These are phyloP conservation scores for Oplegnathus fasciatus DNA, from an alignment of 2,113 vertebrate species.

Conservation along the genomic window DNA sequence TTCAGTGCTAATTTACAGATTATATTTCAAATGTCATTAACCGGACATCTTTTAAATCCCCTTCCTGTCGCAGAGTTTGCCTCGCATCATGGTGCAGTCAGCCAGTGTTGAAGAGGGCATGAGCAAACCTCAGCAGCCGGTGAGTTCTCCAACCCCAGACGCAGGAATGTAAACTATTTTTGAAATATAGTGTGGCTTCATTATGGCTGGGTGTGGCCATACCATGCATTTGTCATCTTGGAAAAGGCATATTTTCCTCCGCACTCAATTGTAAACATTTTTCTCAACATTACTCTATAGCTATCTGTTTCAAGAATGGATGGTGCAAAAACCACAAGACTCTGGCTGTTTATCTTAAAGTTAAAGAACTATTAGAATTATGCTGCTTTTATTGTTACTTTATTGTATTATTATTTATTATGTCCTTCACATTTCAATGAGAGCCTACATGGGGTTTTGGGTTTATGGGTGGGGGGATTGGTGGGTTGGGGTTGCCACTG, in stretches of 20 bases:
- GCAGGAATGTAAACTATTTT: neutral
- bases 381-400: neutral
- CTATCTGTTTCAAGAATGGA: neutral
- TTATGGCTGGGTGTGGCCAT: neutral
- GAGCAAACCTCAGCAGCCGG: slow-evolving; percentile 61
- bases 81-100: slow-evolving; percentile 82
- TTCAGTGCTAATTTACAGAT: neutral
- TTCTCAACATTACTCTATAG: neutral
- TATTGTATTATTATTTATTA: neutral
- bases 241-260: neutral
- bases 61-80: slow-evolving; percentile 67
- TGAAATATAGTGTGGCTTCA: too few species aligned
- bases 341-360: neutral
- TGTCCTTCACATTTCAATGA: too few species aligned
- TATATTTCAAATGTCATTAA: neutral
- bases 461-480: neutral
- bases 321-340: neutral
- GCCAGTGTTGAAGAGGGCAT: slow-evolving; percentile 80
- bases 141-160: slow-evolving; percentile 48
- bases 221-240: neutral
- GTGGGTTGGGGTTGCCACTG: neutral
- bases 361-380: neutral
- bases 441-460: neutral
- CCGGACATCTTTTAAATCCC: neutral
- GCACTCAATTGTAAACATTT: neutral